Base-by-base conservation (phyloP, 2,797 vertebrate species). In the Picus viridis region DNA sequence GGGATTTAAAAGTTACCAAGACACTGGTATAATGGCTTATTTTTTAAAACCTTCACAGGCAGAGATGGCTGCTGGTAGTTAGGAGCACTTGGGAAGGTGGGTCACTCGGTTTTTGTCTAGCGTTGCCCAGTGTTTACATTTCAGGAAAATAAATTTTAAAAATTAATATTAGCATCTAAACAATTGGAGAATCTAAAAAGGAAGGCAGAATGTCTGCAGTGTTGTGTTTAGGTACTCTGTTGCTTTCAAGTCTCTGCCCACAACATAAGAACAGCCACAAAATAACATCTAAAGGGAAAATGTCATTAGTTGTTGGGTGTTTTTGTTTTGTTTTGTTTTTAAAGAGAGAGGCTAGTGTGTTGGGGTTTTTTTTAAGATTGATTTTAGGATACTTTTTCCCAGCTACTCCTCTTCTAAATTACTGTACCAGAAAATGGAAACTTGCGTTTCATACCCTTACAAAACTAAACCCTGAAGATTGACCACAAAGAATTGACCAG, bases 351-450 rank as follows among this genome's bases (percentile, higher is more conserved):
- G 10, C 47, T 49, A 23, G 20, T 49, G 6, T 49, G 22, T 45
- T 23, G 34, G 34, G 39, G 12, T 12, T 12, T 51, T 47, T 47
- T 59, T 73, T 83, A 61, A 61, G 45, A 78, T 72, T 91, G 82
- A 77, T 91, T 97, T 95, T 89, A 87, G 77, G 57, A 45, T 94
- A 72, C 41, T 90, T 53, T 80, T 83, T 80, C 30, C 65, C 22
- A 72, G 12, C 53, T 85, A 78, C 56, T 70, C 64, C 20, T 83
- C n/a, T 62, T 95, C 95, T 90, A 92, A 88, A 84, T 87, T 77
- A 86, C 67, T 89, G 29, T 91, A 82, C 53, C 70, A 94, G 63
- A 86, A 92, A 95, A 96, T 84, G 89, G 78, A 96, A 96, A 86
- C 45, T 85, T 89, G 57, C 3, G 16, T 90, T 96, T 95, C 61